Conservation (phyloP, 1,140 invertebrate species). For the Euwallacea fornicatus region DNA sequence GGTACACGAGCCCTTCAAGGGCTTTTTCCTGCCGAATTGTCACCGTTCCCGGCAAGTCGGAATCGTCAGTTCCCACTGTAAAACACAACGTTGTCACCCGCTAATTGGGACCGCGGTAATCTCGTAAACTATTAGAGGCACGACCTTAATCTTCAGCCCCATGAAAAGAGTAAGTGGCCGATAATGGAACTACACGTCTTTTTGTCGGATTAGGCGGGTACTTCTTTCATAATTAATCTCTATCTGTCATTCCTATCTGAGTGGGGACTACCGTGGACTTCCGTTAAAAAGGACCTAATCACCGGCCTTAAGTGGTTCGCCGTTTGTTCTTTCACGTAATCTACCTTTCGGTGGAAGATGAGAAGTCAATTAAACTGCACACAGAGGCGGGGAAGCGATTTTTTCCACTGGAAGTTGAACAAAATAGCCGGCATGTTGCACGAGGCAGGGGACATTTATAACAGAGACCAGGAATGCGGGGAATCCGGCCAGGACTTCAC, state of each 20-base stretch:
- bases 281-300: constrained; percentile 37
- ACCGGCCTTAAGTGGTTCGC: constrained; percentile 31
- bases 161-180: constrained; percentile 25
- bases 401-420: neutral
- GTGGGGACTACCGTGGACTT: constrained; percentile 34
- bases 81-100: constrained; percentile 35
- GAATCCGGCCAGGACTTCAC: constrained; percentile 36
- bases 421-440: constrained; percentile 24
- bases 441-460: constrained; percentile 26
- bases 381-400: constrained; percentile 12
- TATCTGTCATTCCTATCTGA: constrained; percentile 36
- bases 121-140: constrained; percentile 35
- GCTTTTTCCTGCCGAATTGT: too few species aligned
- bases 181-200: constrained; percentile 34
- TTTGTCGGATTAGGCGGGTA: constrained; percentile 36
- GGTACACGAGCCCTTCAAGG: too few species aligned
- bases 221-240: constrained; percentile 38
- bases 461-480: constrained; percentile 29
- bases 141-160: constrained; percentile 16
- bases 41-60: too few species aligned
- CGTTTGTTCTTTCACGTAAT: constrained; percentile 31
- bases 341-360: constrained; percentile 37
- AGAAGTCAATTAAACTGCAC: constrained; percentile 30
- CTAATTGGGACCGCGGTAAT: constrained; percentile 29
- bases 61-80: constrained; percentile 20